Evolutionary conservation across 2,113 vertebrate genomes (phyloP).

Genomic region (Vidua chalybeata): DNA sequence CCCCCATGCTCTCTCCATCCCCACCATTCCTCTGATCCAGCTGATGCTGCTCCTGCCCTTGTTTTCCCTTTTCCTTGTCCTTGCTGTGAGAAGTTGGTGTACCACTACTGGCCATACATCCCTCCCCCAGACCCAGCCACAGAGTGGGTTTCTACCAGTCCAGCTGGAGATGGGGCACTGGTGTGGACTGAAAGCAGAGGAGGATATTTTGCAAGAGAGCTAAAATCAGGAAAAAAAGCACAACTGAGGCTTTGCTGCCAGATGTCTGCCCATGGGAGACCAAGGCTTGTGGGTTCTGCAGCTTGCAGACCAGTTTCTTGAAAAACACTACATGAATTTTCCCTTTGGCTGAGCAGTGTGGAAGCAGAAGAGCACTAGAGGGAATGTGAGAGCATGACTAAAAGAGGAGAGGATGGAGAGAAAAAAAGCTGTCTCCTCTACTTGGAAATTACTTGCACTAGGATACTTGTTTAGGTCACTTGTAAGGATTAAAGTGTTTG

Average conservation of each 20-base stretch:
- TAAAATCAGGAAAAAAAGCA: not conserved
- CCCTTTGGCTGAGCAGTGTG: not conserved
- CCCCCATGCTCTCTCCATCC: rapidly evolving
- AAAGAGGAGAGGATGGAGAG: not conserved
- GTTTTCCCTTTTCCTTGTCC: not conserved
- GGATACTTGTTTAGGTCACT: not conserved
- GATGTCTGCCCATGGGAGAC: not conserved
- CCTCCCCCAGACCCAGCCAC: not conserved
- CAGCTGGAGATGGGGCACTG: not conserved
- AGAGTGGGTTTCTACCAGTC: not conserved
- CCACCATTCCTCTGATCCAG: not conserved
- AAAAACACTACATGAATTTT: not conserved
- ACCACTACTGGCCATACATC: rapidly evolving
- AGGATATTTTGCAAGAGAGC: not conserved
- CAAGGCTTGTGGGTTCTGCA: not conserved
- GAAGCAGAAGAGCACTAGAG: not conserved
- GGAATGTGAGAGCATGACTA: not conserved
- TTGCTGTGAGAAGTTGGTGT: not conserved
- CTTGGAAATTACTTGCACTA: not conserved
- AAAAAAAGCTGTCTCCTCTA: not conserved
- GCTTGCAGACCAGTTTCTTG: not conserved
- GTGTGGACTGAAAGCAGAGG: not conserved
- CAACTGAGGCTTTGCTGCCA: not conserved
- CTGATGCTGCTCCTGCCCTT: not conserved
- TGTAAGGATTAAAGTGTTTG: not conserved